phyloP scores from a whole-genome alignment of 1,140 invertebrate genomes.

The Harlomillsia oculata region DNA sequence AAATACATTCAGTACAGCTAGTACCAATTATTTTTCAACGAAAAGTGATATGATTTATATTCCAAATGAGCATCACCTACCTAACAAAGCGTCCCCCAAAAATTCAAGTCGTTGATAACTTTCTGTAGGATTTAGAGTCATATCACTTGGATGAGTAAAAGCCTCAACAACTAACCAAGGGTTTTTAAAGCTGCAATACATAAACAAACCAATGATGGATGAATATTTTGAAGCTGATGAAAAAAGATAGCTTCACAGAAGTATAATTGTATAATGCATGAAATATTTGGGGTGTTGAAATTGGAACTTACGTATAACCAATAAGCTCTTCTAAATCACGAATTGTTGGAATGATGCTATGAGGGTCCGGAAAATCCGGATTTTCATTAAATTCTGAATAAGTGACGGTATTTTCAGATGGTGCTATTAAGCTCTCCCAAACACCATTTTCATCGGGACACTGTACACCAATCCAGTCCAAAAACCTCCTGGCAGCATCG shows the following conservation, averaged over 20 bases:
- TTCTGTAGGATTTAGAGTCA: slow-evolving; percentile 69
- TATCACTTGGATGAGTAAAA: slow-evolving; percentile 84
- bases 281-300: neutral
- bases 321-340: slow-evolving; percentile 8
- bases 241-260: neutral
- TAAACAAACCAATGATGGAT: neutral
- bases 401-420: too few species aligned
- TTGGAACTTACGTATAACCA: slow-evolving; percentile 8
- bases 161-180: slow-evolving; percentile 60
- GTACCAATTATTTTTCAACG: neutral
- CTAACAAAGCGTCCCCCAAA: slow-evolving; percentile 84
- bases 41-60: neutral
- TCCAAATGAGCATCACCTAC: slow-evolving; percentile 38
- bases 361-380: neutral
- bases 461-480: slow-evolving; percentile 23
- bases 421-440: neutral
- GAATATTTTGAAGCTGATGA: neutral
- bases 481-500: slow-evolving; percentile 10
- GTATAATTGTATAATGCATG: neutral
- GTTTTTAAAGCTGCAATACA: slow-evolving; percentile 47
- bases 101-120: slow-evolving; percentile 93
- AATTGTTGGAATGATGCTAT: neutral
- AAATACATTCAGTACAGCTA: neutral
- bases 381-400: neutral
- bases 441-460: slow-evolving; percentile 5